Conservation (phyloP, 37 sponge, comb jelly and placozoan species). For the Cliona cf. orientalis region DNA sequence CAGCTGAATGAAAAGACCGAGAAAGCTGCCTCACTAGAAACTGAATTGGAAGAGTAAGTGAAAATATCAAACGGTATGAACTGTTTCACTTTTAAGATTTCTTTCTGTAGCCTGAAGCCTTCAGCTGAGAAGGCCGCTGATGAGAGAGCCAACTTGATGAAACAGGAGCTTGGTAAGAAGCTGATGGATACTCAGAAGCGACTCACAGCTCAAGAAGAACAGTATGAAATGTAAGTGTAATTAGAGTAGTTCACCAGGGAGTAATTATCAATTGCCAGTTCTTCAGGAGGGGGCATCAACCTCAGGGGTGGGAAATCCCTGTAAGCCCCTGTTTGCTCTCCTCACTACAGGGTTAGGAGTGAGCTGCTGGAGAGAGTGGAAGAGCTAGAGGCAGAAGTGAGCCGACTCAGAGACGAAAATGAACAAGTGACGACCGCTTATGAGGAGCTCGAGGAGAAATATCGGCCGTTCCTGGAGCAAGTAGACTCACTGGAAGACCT, state of each 20-base stretch:
- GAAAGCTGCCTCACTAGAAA: no score
- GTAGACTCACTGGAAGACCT: conserved; percentile 63
- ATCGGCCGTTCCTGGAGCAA: conserved; percentile 56
- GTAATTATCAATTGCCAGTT: no score
- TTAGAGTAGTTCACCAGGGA: no score
- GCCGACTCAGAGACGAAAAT: conserved; percentile 36
- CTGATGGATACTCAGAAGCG: conserved; percentile 19
- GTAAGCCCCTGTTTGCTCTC: no score
- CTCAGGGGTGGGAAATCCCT: no score
- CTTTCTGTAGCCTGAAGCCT: not conserved
- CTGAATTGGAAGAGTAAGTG: not conserved
- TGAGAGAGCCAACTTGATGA: not conserved
- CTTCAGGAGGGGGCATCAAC: no score
- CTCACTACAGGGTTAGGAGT: not conserved
- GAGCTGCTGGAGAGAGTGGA: conserved; percentile 10
- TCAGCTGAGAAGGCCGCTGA: not conserved
- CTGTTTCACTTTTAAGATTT: no score
- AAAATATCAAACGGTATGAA: not conserved
- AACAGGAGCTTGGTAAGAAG: not conserved
- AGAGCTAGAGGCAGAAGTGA: conserved; percentile 52
- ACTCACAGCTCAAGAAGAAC: conserved; percentile 10
- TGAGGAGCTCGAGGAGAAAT: conserved; percentile 50
- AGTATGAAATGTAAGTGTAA: not conserved
- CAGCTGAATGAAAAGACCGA: no score
- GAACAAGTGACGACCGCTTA: conserved; percentile 33